phyloP scores from a whole-genome alignment of 2,888 invertebrate genomes.

The Dione vanillae region DNA sequence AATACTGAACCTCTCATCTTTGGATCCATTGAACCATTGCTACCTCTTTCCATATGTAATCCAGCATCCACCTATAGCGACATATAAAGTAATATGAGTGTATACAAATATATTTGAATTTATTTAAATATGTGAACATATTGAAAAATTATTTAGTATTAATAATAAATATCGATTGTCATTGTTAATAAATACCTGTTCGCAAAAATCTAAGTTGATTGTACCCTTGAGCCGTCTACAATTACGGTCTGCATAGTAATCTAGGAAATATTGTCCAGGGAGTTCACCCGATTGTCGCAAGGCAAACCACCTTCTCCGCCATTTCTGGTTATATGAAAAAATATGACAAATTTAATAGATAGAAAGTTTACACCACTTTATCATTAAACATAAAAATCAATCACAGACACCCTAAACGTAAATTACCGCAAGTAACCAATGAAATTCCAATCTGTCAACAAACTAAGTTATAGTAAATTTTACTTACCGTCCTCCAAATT shows the following conservation, averaged over 20 bases:
- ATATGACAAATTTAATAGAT: not conserved
- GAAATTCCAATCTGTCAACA: slow-evolving; percentile 62
- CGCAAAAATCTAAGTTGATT: slow-evolving; percentile 97
- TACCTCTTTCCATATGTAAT: slow-evolving; percentile 91
- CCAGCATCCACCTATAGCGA: slow-evolving; percentile 90
- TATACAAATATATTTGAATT: not conserved
- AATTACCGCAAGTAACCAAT: slow-evolving; percentile 39
- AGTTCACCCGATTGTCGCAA: slow-evolving; percentile 95
- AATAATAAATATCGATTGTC: slow-evolving; percentile 22
- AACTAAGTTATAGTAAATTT: slow-evolving; percentile 55
- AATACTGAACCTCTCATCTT: slow-evolving; percentile 87
- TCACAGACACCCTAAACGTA: slow-evolving; percentile 28
- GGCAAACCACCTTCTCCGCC: slow-evolving; percentile 97
- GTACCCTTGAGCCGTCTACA: slow-evolving; percentile 94
- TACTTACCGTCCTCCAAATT: slow-evolving; percentile 96
- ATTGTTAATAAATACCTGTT: slow-evolving; percentile 87
- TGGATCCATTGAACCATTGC: slow-evolving; percentile 89
- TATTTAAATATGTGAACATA: not conserved
- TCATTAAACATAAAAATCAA: not conserved
- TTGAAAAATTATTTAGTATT: slow-evolving; percentile 13
- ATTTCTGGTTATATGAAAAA: slow-evolving; percentile 86
- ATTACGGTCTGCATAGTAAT: slow-evolving; percentile 95
- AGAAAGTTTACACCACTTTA: not conserved
- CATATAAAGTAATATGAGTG: not conserved
- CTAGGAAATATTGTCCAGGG: slow-evolving; percentile 96